phyloP scores from a whole-genome alignment of 1,140 invertebrate species.

The Helicoverpa armigera region DNA sequence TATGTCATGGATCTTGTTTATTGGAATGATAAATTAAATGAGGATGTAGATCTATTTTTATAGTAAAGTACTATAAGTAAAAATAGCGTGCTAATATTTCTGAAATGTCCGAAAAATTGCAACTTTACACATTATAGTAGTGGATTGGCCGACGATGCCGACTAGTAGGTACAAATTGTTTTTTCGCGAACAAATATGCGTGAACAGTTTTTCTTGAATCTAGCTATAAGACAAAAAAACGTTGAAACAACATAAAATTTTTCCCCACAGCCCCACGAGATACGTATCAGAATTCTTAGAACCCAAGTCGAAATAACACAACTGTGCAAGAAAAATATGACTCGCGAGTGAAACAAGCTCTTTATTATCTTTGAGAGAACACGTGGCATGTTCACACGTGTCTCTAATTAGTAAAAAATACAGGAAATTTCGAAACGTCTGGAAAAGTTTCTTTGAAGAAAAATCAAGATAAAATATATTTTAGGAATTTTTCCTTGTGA shows the following conservation, averaged over 20 bases:
- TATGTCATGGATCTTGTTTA: neutral
- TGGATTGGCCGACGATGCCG: too few species aligned
- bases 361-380: neutral
- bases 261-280: neutral
- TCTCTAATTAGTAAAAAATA: slow-evolving; percentile 30
- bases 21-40: neutral
- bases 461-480: neutral
- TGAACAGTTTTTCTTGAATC: neutral
- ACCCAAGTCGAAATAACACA: slow-evolving; percentile 15
- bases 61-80: too few species aligned
- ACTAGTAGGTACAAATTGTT: too few species aligned
- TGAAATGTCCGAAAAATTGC: too few species aligned
- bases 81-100: too few species aligned
- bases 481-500: neutral
- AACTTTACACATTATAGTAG: too few species aligned
- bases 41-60: too few species aligned
- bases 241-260: neutral
- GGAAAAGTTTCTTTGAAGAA: neutral
- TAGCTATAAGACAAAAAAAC: neutral
- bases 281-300: neutral
- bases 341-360: neutral
- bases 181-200: too few species aligned
- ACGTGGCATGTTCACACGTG: slow-evolving; percentile 4
- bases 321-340: slow-evolving; percentile 31
- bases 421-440: neutral